Evolutionary conservation across 35 echinoderm and acorn worm genomes (phyloP), one percentile per base, ranked within the genome.

Genomic region (Acanthaster planci): DNA sequence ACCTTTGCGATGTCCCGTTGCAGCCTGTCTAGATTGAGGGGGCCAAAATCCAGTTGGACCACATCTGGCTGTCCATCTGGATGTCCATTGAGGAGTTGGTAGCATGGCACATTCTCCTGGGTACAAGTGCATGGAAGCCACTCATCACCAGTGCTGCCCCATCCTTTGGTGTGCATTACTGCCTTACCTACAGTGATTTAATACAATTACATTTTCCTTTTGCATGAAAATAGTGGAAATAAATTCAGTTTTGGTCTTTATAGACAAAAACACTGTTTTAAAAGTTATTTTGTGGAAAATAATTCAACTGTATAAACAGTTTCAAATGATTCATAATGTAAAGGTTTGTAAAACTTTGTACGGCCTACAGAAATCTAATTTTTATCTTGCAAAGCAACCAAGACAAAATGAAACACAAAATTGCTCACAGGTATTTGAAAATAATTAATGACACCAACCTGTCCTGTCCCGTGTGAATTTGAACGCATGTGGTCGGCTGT

Each of bases 401-500:
- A 54, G 19, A 54, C 8, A 54, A 54, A 54, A 19, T 54, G 21
- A 14, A 21, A 21, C 21, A 21, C 52, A 10, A 55, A 14, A 10
- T 55, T 10, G 10, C 10, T 55, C 52, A 55, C 21, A 21, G 10
- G 52, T 55, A 55, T 21, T 21, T 10, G 52, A 14, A 55, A 14
- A 55, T 55, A 14, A 55, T 9, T 54, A 19, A 19, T 54, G 52
- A 8, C 52, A 54, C 19, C 19, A 9, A 19, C 52, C 52, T 54
- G 8, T 9, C 19, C 8, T 54, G 52, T 54, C 8, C 52, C 52
- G 36, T 18, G 76, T 80, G 52, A 88, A 80, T 51, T 87, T 87
- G 51, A 87, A 87, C 51, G 59, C 52, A 16, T 88, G 86, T 57
- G 76, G 86, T 19, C 53, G 32, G 77, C 86, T 88, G 76, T 60